Evolutionary conservation across 2,797 vertebrate genomes (phyloP).

Genomic region (Enteromius radiatus): DNA sequence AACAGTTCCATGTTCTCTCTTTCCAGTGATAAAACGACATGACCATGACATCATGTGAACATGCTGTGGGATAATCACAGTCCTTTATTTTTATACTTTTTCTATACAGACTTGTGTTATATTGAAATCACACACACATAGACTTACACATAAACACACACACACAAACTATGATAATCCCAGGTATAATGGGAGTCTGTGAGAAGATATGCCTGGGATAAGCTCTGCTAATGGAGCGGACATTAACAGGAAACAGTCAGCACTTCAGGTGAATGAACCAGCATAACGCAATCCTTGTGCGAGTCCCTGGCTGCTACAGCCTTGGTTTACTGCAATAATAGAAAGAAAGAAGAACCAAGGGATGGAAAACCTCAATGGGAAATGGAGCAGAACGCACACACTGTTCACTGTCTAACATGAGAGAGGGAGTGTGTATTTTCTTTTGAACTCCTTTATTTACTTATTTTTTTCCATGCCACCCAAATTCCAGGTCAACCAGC

Average conservation of each 20-base stretch:
- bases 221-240: neutral
- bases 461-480: slow-evolving; percentile 28
- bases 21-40: neutral
- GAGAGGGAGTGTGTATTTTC: slow-evolving; percentile 1
- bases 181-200: neutral
- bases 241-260: slow-evolving; percentile 30
- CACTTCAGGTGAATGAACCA: slow-evolving; percentile 65
- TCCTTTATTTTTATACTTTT: neutral
- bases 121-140: neutral
- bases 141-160: no score
- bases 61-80: neutral
- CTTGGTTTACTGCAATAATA: slow-evolving; percentile 60
- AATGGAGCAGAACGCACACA: slow-evolving; percentile 63
- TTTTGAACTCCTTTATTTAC: slow-evolving; percentile 23
- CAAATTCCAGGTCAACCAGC: slow-evolving; percentile 45
- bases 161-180: neutral
- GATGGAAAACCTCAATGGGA: slow-evolving; percentile 64
- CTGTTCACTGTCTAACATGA: slow-evolving; percentile 41
- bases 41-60: neutral
- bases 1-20: neutral
- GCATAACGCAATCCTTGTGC: slow-evolving; percentile 56
- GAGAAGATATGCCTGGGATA: neutral
- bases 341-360: slow-evolving; percentile 43
- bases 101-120: neutral
- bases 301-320: slow-evolving; percentile 1